Percentiles rank a stretch among this genome's conserved stretches.
Evolutionary conservation across 2,113 vertebrate genomes (phyloP).

Genomic region (Melanerpes aurifrons): DNA sequence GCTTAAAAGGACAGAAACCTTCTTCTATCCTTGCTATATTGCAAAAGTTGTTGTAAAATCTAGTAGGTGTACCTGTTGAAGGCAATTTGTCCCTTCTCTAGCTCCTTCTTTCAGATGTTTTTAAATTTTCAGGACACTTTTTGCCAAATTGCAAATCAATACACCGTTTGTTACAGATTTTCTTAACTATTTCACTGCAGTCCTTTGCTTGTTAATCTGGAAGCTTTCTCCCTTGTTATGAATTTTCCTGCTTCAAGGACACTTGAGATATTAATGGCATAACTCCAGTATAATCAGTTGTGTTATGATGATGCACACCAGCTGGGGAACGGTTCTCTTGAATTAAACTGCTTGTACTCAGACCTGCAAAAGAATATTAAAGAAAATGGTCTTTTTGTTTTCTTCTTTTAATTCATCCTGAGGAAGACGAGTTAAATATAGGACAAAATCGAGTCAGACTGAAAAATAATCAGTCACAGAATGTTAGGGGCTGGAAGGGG

Average conservation of each 20-base stretch:
- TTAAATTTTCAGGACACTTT: not conserved
- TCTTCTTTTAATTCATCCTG: not conserved
- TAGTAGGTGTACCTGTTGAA: not conserved
- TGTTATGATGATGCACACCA: not conserved
- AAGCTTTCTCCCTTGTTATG: constrained; percentile 32
- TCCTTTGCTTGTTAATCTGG: not conserved
- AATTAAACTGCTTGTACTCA: not conserved
- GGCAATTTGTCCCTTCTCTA: not conserved
- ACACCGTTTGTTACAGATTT: not conserved
- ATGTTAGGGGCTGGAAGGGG: too few relatives aligned
- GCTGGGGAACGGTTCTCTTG: not conserved
- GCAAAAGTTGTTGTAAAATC: not conserved
- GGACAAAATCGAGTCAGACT: not conserved
- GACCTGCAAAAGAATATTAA: not conserved
- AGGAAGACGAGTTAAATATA: not conserved
- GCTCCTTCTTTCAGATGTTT: not conserved
- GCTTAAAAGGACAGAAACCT: not conserved
- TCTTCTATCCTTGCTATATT: not conserved
- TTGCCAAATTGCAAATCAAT: constrained; percentile 3
- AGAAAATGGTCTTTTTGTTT: not conserved
- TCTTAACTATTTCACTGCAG: not conserved
- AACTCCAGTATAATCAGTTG: not conserved
- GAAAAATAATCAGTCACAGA: too few relatives aligned
- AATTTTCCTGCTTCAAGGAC: constrained; percentile 27
- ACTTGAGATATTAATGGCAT: not conserved